phyloP scores from a whole-genome alignment of 2,888 invertebrate genomes.

The Ophion slaviceki region DNA sequence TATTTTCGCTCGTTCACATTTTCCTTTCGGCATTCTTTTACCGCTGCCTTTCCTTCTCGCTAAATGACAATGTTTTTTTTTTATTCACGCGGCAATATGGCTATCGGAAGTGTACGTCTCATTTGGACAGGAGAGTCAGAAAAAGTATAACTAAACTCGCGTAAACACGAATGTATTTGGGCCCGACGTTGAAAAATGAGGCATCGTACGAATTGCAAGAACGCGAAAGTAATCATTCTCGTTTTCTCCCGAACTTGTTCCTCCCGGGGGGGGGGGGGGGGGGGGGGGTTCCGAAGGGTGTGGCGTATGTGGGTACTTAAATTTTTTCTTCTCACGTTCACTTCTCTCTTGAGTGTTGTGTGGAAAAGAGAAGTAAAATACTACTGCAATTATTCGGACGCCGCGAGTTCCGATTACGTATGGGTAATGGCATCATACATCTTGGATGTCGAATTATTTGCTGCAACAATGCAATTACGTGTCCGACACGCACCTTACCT shows the following conservation, averaged over 20 bases:
- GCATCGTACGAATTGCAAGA: constrained; percentile 7
- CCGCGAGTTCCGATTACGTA: constrained; percentile 17
- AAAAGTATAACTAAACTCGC: not conserved
- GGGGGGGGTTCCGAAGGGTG: constrained; percentile 27
- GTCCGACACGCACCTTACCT: constrained; percentile 2
- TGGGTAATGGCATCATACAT: constrained; percentile 4
- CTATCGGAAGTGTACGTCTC: not conserved
- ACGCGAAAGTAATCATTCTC: constrained; percentile 46
- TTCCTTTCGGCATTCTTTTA: not conserved
- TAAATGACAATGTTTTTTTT: not conserved
- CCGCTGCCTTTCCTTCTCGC: too few species aligned
- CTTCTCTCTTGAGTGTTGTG: not conserved
- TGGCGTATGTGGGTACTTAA: not conserved
- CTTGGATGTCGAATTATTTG: constrained; percentile 8
- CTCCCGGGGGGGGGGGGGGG: too few species aligned
- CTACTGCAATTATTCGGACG: constrained; percentile 30
- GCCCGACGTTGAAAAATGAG: constrained; percentile 25
- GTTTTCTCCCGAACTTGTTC: constrained; percentile 26
- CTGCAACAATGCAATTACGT: constrained; percentile 40
- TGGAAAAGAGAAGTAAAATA: constrained; percentile 13
- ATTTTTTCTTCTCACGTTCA: constrained; percentile 15
- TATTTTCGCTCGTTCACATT: not conserved
- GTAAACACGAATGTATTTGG: not conserved
- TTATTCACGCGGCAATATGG: not conserved
- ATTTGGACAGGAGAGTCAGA: not conserved